Evolutionary conservation across 2,888 invertebrate species (phyloP), one percentile per base, ranked within the genome.

Genomic region (Mystacides longicornis): DNA sequence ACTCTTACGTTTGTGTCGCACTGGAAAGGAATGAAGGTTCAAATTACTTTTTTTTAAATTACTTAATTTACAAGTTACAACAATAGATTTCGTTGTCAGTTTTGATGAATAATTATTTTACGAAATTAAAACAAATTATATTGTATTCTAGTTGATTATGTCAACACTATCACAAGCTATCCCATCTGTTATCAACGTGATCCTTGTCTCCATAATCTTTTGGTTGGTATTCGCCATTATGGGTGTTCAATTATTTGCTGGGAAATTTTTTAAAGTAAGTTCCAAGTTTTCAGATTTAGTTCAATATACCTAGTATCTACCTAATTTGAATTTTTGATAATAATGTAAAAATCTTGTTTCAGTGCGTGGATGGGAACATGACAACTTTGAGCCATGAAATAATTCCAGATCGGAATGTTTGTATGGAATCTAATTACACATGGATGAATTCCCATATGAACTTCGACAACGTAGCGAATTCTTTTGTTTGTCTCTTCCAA

Each of bases 201-300:
- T 97, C 73, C 84, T 97, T 73, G 97, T 97, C 76, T 97, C 96
- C 82, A 87, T 97, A 71, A 96, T 97, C 78, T 97, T 97, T 82
- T 97, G 97, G 97, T 86, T 97, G 67, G 97, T 97, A 75, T 97
- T 97, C 76, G 93, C 96, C 71, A 97, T 97, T 68, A 96, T 97
- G 93, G 97, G 97, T 65, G 96, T 97, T 58, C 95, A 97, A 75
- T 83, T 97, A 67, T 97, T 97, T 74, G 91, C 92, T 75, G 97
- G 97, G 71, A 94, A 93, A 81, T 97, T 94, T 76, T 90, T 86
- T 75, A 93, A 93, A 86, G 92, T 91, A 74, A 69, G 49, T 7
- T 5, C n/a, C 4, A 18, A 16, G n/a, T 43, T n/a, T 16, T 16
- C 5, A 43, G 5, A 11, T 16, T 9, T 43, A 16, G n/a, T 18